Base-by-base conservation (phyloP, 1,140 invertebrate species). In the Pogonognathellus flavescens region DNA sequence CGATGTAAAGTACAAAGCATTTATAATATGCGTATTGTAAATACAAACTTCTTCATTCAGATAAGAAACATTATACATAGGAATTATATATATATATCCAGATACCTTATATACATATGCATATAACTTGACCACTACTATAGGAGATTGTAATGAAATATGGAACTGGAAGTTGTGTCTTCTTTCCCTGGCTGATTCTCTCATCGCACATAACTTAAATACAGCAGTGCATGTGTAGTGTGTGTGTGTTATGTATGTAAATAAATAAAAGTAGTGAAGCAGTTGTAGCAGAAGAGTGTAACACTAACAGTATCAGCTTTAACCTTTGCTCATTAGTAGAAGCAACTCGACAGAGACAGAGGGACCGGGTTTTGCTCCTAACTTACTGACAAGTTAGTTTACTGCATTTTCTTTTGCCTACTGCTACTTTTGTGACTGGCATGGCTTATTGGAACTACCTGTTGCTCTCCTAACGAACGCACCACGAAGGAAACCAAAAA, bases 321-420 rank as follows among this genome's bases (percentile, higher is more conserved):
- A 66, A 14, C 31, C 14, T 62, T 62, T 62, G 14, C 41, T 76
- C 70, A 76, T 76, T 76, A 76, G 70, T 76, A 76, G 31, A 18
- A 76, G 13, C 70, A 76, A 76, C n/a, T 8, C 41, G n/a, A 76
- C 16, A 50, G 62, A 66, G 22, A 25, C 62, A 66, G 62, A 66
- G 22, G 25, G 62, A 66, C 62, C 62, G 62, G 25, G 62, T 66
- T 66, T 66, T 66, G 62, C 62, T 66, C 10, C 62, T 66, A 66
- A 66, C 62, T 66, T 66, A 66, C 62, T 66, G 62, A 66, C 62
- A 66, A 66, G 59, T 60, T 60, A 18, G n/a, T 60, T 60, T 60
- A 60, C 9, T 18, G 18, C 59, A 60, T 20, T 13, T 66, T 62
- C 18, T 62, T 20, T 66, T 66, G 22, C 11, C 62, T 22, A 66